These are phyloP conservation scores for Mormyrus proboscirostris DNA, from an alignment of 2,797 vertebrate species.

Conservation along the genomic window DNA sequence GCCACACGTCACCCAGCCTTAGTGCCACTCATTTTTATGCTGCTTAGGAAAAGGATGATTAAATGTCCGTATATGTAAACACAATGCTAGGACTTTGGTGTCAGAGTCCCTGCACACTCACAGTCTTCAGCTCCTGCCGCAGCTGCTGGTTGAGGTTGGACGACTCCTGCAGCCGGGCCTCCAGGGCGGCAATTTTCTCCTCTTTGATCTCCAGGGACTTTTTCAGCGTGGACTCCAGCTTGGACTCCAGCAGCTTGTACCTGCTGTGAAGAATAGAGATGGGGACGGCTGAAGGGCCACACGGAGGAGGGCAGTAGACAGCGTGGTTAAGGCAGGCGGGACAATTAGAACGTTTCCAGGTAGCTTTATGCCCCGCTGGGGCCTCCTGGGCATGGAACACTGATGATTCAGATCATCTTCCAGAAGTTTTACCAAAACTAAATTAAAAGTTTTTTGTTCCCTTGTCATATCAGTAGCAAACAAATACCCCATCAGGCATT, in stretches of 20 bases:
- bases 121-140: slow-evolving; percentile 94
- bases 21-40: background rate
- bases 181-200: slow-evolving; percentile 94
- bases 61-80: background rate
- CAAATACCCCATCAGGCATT: background rate
- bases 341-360: background rate
- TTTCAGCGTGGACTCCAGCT: slow-evolving; percentile 89
- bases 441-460: background rate
- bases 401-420: background rate
- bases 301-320: background rate
- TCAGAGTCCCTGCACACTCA: slow-evolving; percentile 49
- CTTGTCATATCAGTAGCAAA: background rate
- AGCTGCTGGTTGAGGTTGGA: slow-evolving; percentile 95
- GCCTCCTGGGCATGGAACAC: background rate
- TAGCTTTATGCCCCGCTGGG: background rate
- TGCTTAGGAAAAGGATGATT: background rate
- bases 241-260: slow-evolving; percentile 90
- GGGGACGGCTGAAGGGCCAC: background rate
- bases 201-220: slow-evolving; percentile 97
- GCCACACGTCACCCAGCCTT: background rate
- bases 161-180: slow-evolving; percentile 94
- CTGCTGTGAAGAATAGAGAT: slow-evolving; percentile 50
- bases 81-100: background rate
- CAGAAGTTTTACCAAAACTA: background rate
- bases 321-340: background rate